Evolutionary conservation across 2,113 vertebrate genomes (phyloP).

Genomic region (Microtus richardsoni): DNA sequence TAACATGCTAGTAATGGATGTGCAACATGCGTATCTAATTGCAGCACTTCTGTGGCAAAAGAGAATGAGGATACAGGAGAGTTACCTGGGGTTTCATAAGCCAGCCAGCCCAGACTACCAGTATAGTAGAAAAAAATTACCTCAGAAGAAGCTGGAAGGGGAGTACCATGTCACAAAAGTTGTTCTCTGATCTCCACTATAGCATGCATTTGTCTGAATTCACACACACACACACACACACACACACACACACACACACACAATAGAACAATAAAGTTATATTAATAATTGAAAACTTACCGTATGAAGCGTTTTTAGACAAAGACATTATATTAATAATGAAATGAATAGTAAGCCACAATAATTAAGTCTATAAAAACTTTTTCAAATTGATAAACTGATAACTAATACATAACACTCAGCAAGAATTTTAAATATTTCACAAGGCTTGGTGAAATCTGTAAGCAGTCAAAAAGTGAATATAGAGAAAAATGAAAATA

Average conservation of each 20-base stretch:
- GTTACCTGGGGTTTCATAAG: too few relatives aligned
- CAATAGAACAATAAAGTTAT: neutral
- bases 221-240: neutral
- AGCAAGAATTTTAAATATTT: neutral
- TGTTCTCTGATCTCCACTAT: neutral
- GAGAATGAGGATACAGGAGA: too few relatives aligned
- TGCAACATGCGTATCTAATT: too few relatives aligned
- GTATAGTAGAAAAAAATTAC: too few relatives aligned
- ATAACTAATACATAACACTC: neutral
- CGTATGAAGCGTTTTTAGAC: neutral
- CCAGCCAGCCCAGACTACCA: too few relatives aligned
- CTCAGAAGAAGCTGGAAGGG: too few relatives aligned
- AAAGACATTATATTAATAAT: neutral
- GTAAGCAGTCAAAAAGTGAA: neutral
- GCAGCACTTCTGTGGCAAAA: too few relatives aligned
- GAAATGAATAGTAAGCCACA: neutral
- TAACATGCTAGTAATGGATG: too few relatives aligned
- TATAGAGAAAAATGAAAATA: neutral
- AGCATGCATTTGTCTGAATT: neutral
- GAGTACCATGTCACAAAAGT: too few relatives aligned
- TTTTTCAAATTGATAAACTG: neutral
- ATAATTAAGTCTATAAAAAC: too few relatives aligned
- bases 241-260: neutral
- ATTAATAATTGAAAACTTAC: neutral
- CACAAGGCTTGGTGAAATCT: neutral